Evolutionary conservation across 2,888 invertebrate genomes (phyloP).

Genomic region (Heteromurus nitidus): DNA sequence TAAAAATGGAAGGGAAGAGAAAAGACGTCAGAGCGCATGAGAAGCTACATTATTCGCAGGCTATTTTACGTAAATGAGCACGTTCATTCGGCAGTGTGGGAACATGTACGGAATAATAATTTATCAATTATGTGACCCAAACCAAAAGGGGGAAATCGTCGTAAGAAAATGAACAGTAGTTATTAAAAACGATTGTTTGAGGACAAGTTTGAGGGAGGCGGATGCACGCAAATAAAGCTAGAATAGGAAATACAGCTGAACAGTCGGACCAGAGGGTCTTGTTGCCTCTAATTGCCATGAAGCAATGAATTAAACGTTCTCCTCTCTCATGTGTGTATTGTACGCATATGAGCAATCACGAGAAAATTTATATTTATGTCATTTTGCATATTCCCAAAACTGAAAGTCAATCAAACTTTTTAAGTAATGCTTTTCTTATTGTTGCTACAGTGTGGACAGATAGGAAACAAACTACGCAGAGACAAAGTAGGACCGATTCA

Average conservation of each 20-base stretch:
- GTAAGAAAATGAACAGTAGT: slow-evolving; percentile 21
- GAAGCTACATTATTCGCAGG: slow-evolving; percentile 12
- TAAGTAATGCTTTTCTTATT: too few species aligned
- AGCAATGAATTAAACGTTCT: slow-evolving; percentile 30
- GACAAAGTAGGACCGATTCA: too few species aligned
- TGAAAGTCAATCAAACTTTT: too few species aligned
- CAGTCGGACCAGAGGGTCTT: background rate
- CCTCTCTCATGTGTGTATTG: too few species aligned
- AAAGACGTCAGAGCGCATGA: slow-evolving; percentile 58
- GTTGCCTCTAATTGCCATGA: slow-evolving; percentile 51
- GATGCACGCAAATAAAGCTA: slow-evolving; percentile 51
- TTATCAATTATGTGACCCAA: slow-evolving; percentile 20
- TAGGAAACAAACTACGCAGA: too few species aligned
- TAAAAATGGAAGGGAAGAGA: slow-evolving; percentile 65
- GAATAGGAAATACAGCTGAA: slow-evolving; percentile 18
- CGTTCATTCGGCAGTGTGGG: slow-evolving; percentile 24
- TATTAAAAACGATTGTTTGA: slow-evolving; percentile 8
- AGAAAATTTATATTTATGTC: too few species aligned
- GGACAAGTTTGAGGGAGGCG: slow-evolving; percentile 7
- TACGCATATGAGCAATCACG: too few species aligned
- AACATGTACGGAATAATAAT: slow-evolving; percentile 51
- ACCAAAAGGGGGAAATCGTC: background rate
- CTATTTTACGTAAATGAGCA: slow-evolving; percentile 10
- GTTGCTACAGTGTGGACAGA: too few species aligned
- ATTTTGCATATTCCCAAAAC: too few species aligned